phyloP scores from a whole-genome alignment of 2,888 invertebrate genomes.

The Geophilus truncorum region DNA sequence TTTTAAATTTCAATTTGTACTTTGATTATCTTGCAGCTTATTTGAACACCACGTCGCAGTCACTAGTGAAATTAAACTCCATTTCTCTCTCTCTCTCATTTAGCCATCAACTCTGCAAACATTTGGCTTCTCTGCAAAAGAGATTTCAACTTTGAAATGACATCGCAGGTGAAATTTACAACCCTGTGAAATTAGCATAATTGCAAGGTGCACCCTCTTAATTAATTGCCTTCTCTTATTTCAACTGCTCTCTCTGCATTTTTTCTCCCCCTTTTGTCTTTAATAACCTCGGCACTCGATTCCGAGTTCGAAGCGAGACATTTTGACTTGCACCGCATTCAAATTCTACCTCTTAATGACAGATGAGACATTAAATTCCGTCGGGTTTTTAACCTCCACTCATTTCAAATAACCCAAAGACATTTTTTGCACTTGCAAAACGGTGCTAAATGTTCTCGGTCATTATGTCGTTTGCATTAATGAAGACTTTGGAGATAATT shows the following conservation, averaged over 20 bases:
- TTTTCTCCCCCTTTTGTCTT: not conserved
- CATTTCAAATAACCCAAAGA: too few relatives aligned
- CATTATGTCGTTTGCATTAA: too few relatives aligned
- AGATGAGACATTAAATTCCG: constrained; percentile 17
- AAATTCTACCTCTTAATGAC: constrained; percentile 23
- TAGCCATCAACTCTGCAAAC: too few relatives aligned
- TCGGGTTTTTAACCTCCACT: not conserved
- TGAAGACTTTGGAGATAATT: too few relatives aligned
- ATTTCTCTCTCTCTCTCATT: too few relatives aligned
- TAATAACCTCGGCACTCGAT: not conserved
- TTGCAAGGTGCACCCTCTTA: constrained; percentile 29
- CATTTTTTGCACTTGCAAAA: too few relatives aligned
- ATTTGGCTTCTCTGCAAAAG: constrained; percentile 4
- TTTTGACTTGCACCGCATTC: constrained; percentile 1
- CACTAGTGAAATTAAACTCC: too few relatives aligned
- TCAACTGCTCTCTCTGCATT: not conserved
- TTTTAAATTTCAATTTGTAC: too few relatives aligned
- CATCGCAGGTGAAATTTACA: constrained; percentile 34
- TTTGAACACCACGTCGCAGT: too few relatives aligned
- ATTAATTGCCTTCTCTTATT: constrained; percentile 32
- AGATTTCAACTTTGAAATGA: constrained; percentile 22
- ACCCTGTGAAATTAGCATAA: constrained; percentile 33
- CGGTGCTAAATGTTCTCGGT: too few relatives aligned
- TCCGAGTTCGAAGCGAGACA: not conserved
- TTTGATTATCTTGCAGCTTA: too few relatives aligned